Evolutionary conservation across 2,888 invertebrate genomes (phyloP), one percentile per base, ranked within the genome.

Genomic region (Chesias legatella): DNA sequence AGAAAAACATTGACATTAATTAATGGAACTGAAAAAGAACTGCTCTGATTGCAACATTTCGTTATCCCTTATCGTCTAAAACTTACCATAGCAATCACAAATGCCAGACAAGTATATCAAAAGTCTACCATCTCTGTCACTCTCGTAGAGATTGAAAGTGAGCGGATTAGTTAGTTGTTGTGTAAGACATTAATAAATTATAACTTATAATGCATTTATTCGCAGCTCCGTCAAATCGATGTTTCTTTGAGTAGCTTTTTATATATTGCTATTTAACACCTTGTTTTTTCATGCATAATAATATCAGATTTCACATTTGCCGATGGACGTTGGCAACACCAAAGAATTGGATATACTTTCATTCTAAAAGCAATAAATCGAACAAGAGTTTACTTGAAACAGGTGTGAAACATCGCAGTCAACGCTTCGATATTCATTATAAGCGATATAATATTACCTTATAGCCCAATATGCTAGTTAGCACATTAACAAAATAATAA

Each of bases 141-240:
- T 36, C 33, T 45, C 45, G 40, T 45, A 45, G 40, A 45, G 33
- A 29, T 32, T 40, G 40, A 36, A 37, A 21, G 43, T 33, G 25
- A 32, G 43, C 38, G 48, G 52, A 57, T 56, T 59, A 58, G 56
- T 54, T 51, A 63, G 47, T 43, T 49, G 44, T 45, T 45, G 52
- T 17, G 43, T 55, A 62, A 63, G 58, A 65, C 57, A 63, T 61
- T 63, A 65, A 65, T 67, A 65, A 66, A 64, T 66, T 65, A 63
- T 67, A 60, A 63, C 58, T 56, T 77, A 62, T 72, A 70, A 73
- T 79, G 83, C 82, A 84, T 84, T 84, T 84, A 84, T 74, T 69
- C 68, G 73, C 78, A 72, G 74, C 67, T 72, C 29, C 29, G 17
- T 44, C 7, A 10, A 17, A 24, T 29, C 17, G 10, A 29, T 30